A percentile compares a stretch with the other conserved stretches of the same genome.
These are phyloP conservation scores for Serripes groenlandicus DNA, from an alignment of 2,888 invertebrate species.

Conservation along the genomic window DNA sequence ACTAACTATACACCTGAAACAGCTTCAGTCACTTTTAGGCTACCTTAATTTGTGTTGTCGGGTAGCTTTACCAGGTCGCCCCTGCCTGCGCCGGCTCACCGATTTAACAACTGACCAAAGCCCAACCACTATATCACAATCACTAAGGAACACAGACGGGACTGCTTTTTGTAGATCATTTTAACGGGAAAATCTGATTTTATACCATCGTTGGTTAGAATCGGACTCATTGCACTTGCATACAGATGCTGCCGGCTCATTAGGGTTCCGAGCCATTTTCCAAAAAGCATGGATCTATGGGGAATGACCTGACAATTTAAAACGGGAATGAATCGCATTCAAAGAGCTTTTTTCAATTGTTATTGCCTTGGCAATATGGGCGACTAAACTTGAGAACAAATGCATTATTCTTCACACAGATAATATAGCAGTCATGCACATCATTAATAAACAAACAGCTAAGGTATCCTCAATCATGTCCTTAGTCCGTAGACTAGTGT, in stretches of 20 bases:
- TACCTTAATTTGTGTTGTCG: conserved; percentile 51
- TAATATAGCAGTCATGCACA: too few relatives aligned
- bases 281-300: conserved; percentile 44
- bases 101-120: conserved; percentile 35
- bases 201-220: conserved; percentile 30
- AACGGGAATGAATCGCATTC: conserved; percentile 6
- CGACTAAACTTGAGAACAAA: conserved; percentile 14
- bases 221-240: conserved; percentile 12
- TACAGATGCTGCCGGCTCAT: conserved; percentile 44
- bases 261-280: conserved; percentile 60
- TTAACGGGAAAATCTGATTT: conserved; percentile 50
- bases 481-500: conserved; percentile 35
- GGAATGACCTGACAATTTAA: conserved; percentile 17
- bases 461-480: conserved; percentile 33
- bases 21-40: conserved; percentile 27
- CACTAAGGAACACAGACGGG: conserved; percentile 20
- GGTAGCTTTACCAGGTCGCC: conserved; percentile 43
- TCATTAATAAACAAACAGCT: conserved; percentile 53
- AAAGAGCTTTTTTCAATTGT: conserved; percentile 53
- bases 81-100: conserved; percentile 37
- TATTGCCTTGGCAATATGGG: conserved; percentile 60
- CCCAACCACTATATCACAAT: conserved; percentile 47
- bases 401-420: conserved; percentile 54
- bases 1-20: conserved; percentile 18
- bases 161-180: conserved; percentile 49